Conservation (phyloP, 2,888 invertebrate species). For the Dryomyza anilis region DNA sequence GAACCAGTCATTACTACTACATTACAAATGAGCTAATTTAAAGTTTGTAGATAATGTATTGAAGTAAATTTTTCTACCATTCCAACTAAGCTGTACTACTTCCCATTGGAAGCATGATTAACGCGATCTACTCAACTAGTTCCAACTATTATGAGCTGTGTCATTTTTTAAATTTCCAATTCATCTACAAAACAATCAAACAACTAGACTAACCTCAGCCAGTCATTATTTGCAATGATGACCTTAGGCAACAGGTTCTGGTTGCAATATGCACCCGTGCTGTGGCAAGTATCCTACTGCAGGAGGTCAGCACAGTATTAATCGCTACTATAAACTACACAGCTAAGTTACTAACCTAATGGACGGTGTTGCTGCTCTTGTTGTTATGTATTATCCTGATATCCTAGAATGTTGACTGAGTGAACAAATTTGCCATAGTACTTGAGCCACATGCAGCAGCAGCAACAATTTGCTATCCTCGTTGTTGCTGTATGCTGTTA, state of each 20-base stretch:
- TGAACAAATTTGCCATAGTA: constrained; percentile 2
- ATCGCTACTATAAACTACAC: neutral
- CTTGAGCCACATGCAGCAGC: neutral
- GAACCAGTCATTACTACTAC: too few species aligned
- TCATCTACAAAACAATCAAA: too few species aligned
- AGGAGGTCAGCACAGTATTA: constrained; percentile 12
- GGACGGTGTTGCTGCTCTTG: neutral
- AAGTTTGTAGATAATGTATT: too few species aligned
- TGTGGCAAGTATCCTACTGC: neutral
- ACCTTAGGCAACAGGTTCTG: too few species aligned
- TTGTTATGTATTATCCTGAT: neutral
- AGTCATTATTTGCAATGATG: neutral
- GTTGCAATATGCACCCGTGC: too few species aligned
- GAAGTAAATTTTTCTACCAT: too few species aligned
- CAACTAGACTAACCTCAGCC: neutral
- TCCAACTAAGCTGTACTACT: too few species aligned
- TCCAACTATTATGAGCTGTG: neutral
- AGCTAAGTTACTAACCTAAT: neutral
- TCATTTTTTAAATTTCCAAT: too few species aligned
- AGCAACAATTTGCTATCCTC: neutral
- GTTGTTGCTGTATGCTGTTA: too few species aligned
- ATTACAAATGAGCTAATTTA: too few species aligned
- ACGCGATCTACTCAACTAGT: neutral
- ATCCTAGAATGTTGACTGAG: neutral
- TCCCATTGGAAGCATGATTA: too few species aligned